Evolutionary conservation across 2,797 vertebrate species (phyloP).

Genomic region (Microcaecilia unicolor): DNA sequence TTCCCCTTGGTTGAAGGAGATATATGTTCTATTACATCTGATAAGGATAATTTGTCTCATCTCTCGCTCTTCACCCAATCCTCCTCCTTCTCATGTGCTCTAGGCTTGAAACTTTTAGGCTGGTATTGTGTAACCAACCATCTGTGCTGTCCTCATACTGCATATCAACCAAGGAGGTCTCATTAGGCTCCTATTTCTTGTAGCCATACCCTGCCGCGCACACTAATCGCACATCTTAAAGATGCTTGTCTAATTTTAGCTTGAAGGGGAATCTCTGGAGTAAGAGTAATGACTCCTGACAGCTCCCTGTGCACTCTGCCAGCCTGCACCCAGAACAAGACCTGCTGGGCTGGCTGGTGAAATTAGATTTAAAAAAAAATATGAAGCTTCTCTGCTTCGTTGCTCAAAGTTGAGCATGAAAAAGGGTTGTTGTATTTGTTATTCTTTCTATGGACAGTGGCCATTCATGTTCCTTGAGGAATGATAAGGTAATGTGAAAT

Average conservation of each 20-base stretch:
- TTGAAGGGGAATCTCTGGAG: conserved; percentile 3
- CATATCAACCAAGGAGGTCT: neutral
- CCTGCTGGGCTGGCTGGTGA: rapidly evolving
- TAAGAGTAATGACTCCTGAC: conserved; percentile 17
- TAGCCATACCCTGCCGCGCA: neutral
- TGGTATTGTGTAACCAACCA: neutral
- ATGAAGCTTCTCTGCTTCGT: no score
- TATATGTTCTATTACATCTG: neutral
- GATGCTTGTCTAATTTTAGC: neutral
- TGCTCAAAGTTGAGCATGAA: no score
- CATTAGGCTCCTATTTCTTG: conserved; percentile 15
- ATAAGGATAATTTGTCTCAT: neutral
- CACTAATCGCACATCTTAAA: conserved; percentile 6
- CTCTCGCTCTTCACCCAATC: neutral
- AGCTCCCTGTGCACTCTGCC: neutral
- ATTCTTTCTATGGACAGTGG: no score
- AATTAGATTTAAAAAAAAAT: neutral
- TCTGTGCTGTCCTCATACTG: neutral
- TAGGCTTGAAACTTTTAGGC: neutral
- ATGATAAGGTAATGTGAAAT: no score
- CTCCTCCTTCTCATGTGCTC: neutral
- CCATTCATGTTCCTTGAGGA: no score
- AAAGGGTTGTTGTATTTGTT: no score
- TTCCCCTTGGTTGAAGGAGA: no score
- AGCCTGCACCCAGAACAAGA: rapidly evolving